Evolutionary conservation across 2,113 vertebrate species (phyloP).

Genomic region (Podocnemis expansa): DNA sequence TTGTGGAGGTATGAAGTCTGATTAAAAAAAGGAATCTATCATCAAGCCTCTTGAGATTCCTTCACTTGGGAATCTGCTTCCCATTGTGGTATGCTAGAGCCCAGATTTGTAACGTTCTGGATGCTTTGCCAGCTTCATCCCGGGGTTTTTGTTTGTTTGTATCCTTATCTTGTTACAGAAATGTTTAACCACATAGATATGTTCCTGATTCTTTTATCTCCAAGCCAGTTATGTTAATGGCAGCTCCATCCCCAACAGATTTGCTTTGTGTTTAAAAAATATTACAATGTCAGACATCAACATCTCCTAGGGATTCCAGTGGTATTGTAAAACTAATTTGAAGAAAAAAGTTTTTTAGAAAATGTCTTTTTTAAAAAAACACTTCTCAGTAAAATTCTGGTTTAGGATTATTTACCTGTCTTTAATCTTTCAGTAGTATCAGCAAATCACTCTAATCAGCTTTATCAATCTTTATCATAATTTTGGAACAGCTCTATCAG

Average conservation of each 20-base stretch:
- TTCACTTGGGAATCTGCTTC: background rate
- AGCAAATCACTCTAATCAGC: background rate
- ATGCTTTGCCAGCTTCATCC: background rate
- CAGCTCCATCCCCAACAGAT: background rate
- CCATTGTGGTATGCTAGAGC: background rate
- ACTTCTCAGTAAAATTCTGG: background rate
- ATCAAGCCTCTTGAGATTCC: background rate
- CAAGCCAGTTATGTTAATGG: background rate
- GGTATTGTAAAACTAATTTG: too few species aligned
- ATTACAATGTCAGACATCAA: background rate
- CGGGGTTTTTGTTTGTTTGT: background rate
- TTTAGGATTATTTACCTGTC: background rate
- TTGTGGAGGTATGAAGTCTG: rapidly evolving
- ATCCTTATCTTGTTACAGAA: background rate
- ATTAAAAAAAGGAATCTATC: background rate
- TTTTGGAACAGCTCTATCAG: background rate
- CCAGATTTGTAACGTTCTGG: background rate
- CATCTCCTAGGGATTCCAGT: background rate
- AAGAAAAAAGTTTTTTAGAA: too few species aligned
- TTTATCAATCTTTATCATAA: background rate
- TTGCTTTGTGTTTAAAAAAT: too few species aligned
- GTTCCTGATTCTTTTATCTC: background rate
- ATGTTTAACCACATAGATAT: background rate
- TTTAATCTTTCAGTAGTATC: background rate
- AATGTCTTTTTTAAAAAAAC: background rate